These are phyloP conservation scores for Fringilla coelebs DNA, from an alignment of 2,797 vertebrate genomes.

Conservation along the genomic window DNA sequence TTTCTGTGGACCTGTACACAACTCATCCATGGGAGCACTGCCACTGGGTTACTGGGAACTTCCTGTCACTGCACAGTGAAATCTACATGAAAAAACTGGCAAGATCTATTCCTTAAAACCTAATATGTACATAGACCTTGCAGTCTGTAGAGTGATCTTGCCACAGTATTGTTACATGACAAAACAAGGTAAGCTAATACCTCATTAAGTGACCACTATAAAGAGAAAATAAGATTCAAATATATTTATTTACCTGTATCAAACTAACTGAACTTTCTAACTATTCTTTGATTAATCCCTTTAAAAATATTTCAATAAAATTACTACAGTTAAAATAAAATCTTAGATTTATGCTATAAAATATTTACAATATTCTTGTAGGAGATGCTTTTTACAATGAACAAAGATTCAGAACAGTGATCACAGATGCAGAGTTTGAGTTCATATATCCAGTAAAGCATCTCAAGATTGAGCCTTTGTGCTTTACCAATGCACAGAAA, in stretches of 20 bases:
- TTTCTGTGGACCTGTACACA: not conserved
- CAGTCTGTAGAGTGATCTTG: not conserved
- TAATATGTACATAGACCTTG: not conserved
- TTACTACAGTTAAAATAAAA: not conserved
- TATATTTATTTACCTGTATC: not conserved
- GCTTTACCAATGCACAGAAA: not conserved
- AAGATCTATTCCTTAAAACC: not conserved
- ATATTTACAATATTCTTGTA: not conserved
- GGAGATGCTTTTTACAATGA: not conserved
- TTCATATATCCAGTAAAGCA: not conserved
- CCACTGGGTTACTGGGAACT: not conserved
- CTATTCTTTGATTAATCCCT: not conserved
- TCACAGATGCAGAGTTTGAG: not conserved
- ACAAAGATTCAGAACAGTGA: not conserved
- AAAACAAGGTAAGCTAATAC: not conserved
- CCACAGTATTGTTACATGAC: not conserved
- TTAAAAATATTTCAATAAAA: not conserved
- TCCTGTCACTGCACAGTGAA: not conserved
- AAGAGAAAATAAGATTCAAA: not conserved
- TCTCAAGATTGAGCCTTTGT: not conserved
- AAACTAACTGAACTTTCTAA: not conserved
- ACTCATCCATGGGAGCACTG: not conserved
- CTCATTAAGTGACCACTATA: not conserved
- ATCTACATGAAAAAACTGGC: not conserved
- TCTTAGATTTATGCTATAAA: not conserved